These are phyloP conservation scores for Osmerus eperlanus DNA, from an alignment of 2,113 vertebrate species.

Conservation along the genomic window DNA sequence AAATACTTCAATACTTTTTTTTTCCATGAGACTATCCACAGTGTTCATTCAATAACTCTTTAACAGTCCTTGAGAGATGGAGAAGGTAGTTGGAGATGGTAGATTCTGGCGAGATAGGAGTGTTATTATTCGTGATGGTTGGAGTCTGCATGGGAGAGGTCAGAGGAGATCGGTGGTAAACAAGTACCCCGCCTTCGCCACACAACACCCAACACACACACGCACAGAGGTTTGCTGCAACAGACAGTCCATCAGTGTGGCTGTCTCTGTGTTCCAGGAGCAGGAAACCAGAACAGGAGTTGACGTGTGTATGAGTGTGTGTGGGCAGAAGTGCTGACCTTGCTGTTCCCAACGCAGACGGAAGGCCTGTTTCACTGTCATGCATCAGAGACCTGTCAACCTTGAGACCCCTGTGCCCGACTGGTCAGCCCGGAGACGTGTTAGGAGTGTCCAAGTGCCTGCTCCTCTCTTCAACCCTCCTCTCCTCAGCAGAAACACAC, in stretches of 20 bases:
- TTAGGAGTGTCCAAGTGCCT: conserved; percentile 10
- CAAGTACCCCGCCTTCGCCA: neutral
- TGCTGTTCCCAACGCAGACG: conserved; percentile 27
- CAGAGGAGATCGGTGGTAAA: conserved; percentile 3
- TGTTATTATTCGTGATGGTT: neutral
- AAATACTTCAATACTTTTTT: too few species aligned
- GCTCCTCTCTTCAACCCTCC: neutral
- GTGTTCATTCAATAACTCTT: too few species aligned
- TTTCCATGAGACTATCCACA: too few species aligned
- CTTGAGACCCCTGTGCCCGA: conserved; percentile 37
- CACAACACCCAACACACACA: conserved; percentile 9
- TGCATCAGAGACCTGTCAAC: conserved; percentile 52
- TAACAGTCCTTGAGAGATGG: too few species aligned
- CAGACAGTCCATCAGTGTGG: conserved; percentile 23
- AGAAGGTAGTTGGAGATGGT: too few species aligned
- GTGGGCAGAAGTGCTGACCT: conserved; percentile 44
- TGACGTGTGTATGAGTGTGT: neutral
- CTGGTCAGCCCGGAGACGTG: conserved; percentile 24
- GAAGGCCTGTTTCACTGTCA: conserved; percentile 42
- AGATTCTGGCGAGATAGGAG: too few species aligned
- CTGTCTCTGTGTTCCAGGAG: conserved; percentile 23
- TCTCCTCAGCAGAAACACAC: conserved; percentile 2
- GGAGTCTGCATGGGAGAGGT: neutral
- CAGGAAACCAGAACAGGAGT: conserved; percentile 5
- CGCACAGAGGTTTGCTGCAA: conserved; percentile 10